phyloP scores from a whole-genome alignment of 2,113 vertebrate species.

The Urocitellus parryii region DNA sequence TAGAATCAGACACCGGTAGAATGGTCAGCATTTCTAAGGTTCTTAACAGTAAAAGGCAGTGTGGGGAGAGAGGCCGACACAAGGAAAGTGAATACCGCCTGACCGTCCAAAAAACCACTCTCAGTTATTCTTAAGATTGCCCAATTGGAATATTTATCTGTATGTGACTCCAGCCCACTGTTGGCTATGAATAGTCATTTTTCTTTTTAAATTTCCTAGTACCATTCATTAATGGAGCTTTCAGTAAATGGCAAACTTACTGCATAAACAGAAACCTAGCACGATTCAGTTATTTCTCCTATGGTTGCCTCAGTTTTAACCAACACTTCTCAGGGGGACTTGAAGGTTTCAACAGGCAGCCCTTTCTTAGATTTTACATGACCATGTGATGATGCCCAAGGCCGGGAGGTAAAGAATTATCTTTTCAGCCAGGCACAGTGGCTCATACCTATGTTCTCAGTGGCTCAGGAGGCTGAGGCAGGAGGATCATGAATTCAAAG shows the following conservation, averaged over 20 bases:
- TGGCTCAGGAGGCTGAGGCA: too few relatives aligned
- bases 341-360: background rate
- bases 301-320: background rate
- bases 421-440: too few relatives aligned
- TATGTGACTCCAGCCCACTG: background rate
- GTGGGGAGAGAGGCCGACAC: background rate
- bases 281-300: background rate
- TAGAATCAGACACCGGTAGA: background rate
- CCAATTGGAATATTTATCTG: background rate
- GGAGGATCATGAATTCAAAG: too few relatives aligned
- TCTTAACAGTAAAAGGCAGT: background rate
- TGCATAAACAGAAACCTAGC: constrained; percentile 4
- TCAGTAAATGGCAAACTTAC: constrained; percentile 19
- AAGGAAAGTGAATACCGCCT: background rate
- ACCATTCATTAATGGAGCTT: background rate
- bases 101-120: background rate
- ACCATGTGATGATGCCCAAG: background rate
- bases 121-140: background rate
- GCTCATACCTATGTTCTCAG: too few relatives aligned
- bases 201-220: background rate
- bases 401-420: background rate
- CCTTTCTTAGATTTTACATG: background rate
- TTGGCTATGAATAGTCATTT: background rate
- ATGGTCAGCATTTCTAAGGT: background rate
- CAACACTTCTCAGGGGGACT: background rate